Percentiles rank a stretch among this genome's conserved stretches.
Evolutionary conservation across 1,140 invertebrate genomes (phyloP).

Genomic region (Chymomyza costata): DNA sequence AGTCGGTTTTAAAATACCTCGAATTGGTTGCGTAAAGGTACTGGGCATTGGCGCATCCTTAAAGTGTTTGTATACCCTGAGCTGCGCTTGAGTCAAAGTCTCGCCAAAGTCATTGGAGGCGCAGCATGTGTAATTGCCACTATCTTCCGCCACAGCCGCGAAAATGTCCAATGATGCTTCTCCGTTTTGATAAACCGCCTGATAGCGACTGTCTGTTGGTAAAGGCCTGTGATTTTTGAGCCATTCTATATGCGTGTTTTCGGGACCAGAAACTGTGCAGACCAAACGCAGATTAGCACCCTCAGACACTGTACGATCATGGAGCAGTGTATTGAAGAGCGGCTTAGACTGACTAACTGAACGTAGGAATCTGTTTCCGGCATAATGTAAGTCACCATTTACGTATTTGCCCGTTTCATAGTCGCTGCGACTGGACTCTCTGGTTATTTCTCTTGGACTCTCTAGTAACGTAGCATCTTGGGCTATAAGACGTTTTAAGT

Average conservation of each 20-base stretch:
- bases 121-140: slow-evolving; percentile 84
- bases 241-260: slow-evolving; percentile 89
- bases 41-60: slow-evolving; percentile 82
- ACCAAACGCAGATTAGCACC: slow-evolving; percentile 86
- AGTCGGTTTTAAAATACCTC: slow-evolving; percentile 77
- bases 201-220: slow-evolving; percentile 77
- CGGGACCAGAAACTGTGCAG: slow-evolving; percentile 87
- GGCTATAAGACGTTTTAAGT: slow-evolving; percentile 57
- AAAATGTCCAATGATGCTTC: slow-evolving; percentile 86
- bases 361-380: slow-evolving; percentile 50
- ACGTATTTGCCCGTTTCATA: background rate
- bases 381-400: slow-evolving; percentile 73
- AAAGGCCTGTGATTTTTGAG: slow-evolving; percentile 84
- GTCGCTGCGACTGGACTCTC: background rate
- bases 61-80: slow-evolving; percentile 83
- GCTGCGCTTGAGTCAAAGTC: slow-evolving; percentile 80
- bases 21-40: slow-evolving; percentile 83
- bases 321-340: slow-evolving; percentile 87
- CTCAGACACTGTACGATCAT: slow-evolving; percentile 84
- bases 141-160: slow-evolving; percentile 80
- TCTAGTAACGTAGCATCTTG: too few relatives aligned
- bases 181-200: slow-evolving; percentile 80
- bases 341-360: slow-evolving; percentile 78
- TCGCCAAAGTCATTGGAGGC: slow-evolving; percentile 85
- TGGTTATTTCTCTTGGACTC: slow-evolving; percentile 16